These are phyloP conservation scores for Epinotia ramella DNA, from an alignment of 2,888 invertebrate species.

Conservation along the genomic window DNA sequence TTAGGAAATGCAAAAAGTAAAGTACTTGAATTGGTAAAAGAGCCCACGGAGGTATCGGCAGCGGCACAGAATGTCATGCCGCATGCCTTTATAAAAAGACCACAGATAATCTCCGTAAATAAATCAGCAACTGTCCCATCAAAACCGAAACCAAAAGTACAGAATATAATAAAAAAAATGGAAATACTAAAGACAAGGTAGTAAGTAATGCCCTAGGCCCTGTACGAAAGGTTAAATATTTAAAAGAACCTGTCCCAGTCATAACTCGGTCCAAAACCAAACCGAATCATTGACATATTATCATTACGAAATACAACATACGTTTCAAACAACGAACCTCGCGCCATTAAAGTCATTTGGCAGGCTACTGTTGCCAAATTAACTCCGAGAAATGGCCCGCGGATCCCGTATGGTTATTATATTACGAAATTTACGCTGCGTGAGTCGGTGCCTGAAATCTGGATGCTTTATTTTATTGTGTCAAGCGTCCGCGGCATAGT, in stretches of 20 bases:
- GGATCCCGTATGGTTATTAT: slow-evolving; percentile 66
- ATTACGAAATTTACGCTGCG: slow-evolving; percentile 68
- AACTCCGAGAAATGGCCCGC: slow-evolving; percentile 65
- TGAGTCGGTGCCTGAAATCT: slow-evolving; percentile 57
- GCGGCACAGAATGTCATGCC: not conserved
- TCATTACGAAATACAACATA: slow-evolving; percentile 45
- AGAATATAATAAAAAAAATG: no score
- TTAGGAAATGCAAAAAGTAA: not conserved
- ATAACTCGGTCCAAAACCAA: slow-evolving; percentile 49
- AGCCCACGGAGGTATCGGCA: not conserved
- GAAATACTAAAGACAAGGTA: no score
- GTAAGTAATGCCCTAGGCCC: no score
- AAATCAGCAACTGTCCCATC: no score
- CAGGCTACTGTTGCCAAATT: slow-evolving; percentile 69
- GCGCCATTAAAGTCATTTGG: slow-evolving; percentile 62
- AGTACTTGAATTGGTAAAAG: not conserved
- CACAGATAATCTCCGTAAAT: not conserved
- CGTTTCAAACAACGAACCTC: slow-evolving; percentile 50
- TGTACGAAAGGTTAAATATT: no score
- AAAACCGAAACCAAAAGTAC: no score
- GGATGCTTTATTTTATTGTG: slow-evolving; percentile 76
- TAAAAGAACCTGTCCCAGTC: not conserved
- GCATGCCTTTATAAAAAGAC: not conserved
- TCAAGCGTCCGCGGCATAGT: slow-evolving; percentile 67
- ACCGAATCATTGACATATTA: slow-evolving; percentile 50